Conservation (phyloP, 2,888 invertebrate genomes). For the Hirudinaria manillensis region DNA sequence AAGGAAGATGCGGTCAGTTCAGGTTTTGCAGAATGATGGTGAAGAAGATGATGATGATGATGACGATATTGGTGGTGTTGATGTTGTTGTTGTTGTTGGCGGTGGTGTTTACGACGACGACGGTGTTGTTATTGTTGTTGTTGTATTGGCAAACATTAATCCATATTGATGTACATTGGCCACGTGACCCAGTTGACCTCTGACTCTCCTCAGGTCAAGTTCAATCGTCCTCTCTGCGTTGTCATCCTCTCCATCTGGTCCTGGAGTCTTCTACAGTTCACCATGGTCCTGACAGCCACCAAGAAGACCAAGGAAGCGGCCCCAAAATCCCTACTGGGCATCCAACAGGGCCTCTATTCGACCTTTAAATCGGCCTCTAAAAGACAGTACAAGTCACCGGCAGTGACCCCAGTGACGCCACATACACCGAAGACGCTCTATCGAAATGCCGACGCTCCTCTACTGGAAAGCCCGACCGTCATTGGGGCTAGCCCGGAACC, state of each 20-base stretch:
- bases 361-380: slow-evolving; percentile 22
- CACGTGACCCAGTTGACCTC: no score
- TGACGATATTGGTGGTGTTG: neutral
- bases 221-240: slow-evolving; percentile 72
- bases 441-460: neutral
- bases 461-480: neutral
- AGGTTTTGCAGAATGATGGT: neutral
- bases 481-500: no score
- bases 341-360: slow-evolving; percentile 27
- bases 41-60: slow-evolving; percentile 8
- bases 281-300: slow-evolving; percentile 83
- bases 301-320: slow-evolving; percentile 33
- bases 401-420: neutral
- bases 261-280: slow-evolving; percentile 87
- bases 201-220: slow-evolving; percentile 44
- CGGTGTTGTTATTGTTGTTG: neutral
- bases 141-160: no score
- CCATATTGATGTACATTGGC: no score
- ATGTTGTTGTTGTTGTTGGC: neutral
- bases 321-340: slow-evolving; percentile 19
- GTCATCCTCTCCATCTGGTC: slow-evolving; percentile 84
- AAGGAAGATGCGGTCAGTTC: slow-evolving; percentile 55
- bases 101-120: slow-evolving; percentile 1
- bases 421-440: neutral
- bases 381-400: neutral